A percentile compares a stretch with the other conserved stretches of the same genome.
These are phyloP conservation scores for Pseudopipra pipra DNA, from an alignment of 2,113 vertebrate genomes.

Conservation along the genomic window DNA sequence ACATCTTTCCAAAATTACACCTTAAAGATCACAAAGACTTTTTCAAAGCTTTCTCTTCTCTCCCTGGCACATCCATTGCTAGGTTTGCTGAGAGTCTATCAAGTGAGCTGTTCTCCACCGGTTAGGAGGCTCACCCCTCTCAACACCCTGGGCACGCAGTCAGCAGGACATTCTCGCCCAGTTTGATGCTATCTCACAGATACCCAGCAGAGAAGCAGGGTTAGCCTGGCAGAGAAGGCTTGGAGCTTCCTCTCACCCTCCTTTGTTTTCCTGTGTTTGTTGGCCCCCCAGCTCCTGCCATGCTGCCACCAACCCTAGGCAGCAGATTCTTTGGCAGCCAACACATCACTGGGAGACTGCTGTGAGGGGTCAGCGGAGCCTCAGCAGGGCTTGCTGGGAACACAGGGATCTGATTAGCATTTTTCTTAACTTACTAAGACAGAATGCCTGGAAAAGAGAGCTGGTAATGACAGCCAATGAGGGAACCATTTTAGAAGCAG, in stretches of 20 bases:
- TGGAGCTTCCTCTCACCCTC: neutral
- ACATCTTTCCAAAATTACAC: neutral
- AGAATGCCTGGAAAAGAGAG: neutral
- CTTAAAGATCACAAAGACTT: neutral
- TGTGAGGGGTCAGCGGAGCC: too few relatives aligned
- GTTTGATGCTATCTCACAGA: neutral
- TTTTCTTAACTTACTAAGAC: neutral
- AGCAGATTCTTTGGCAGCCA: neutral
- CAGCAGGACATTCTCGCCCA: neutral
- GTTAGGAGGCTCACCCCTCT: fast-evolving
- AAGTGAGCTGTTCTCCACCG: fast-evolving
- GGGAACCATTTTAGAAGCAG: neutral
- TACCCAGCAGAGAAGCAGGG: neutral
- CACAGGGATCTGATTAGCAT: neutral
- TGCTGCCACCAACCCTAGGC: fast-evolving
- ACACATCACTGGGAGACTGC: neutral
- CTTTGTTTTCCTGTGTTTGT: neutral
- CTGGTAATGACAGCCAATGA: neutral
- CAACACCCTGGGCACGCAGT: fast-evolving
- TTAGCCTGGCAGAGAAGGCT: neutral
- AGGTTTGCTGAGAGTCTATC: neutral
- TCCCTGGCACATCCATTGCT: neutral
- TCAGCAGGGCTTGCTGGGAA: neutral
- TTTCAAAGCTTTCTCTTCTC: neutral
- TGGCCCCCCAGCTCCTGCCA: neutral